phyloP scores from a whole-genome alignment of 2,888 invertebrate species.

The Synergus japonicus region DNA sequence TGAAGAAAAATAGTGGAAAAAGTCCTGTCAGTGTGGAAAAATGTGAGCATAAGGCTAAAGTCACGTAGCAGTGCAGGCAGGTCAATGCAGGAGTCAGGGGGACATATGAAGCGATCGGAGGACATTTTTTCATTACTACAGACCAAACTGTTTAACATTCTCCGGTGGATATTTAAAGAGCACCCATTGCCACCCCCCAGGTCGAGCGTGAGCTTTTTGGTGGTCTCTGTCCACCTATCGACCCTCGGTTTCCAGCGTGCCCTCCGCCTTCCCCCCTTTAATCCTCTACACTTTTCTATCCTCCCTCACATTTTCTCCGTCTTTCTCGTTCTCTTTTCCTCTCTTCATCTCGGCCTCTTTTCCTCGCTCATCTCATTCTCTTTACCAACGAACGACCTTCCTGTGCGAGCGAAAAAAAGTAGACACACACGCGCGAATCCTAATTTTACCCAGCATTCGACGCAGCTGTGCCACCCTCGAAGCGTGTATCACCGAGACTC shows the following conservation, averaged over 20 bases:
- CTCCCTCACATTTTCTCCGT: conserved; percentile 43
- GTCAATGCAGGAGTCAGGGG: conserved; percentile 4
- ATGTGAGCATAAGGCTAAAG: neutral
- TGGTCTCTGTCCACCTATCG: conserved; percentile 72
- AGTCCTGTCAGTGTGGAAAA: neutral
- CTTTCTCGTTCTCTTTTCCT: conserved; percentile 49
- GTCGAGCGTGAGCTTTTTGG: conserved; percentile 63
- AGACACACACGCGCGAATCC: conserved; percentile 62
- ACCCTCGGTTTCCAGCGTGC: conserved; percentile 61
- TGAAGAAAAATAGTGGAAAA: neutral
- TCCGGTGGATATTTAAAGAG: conserved; percentile 71
- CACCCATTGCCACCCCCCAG: conserved; percentile 40
- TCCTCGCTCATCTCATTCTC: conserved; percentile 44
- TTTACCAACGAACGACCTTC: conserved; percentile 62
- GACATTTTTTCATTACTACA: conserved; percentile 59
- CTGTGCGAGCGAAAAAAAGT: conserved; percentile 59
- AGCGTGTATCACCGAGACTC: conserved; percentile 61
- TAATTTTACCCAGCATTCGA: conserved; percentile 71
- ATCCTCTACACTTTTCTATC: neutral
- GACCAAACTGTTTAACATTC: conserved; percentile 67
- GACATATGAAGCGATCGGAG: conserved; percentile 34
- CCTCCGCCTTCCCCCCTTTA: conserved; percentile 44
- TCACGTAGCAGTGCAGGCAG: neutral
- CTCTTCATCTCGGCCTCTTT: conserved; percentile 24
- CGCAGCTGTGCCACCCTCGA: conserved; percentile 69